phyloP scores from a whole-genome alignment of 2,888 invertebrate species.

The Ormyrus pomaceus region DNA sequence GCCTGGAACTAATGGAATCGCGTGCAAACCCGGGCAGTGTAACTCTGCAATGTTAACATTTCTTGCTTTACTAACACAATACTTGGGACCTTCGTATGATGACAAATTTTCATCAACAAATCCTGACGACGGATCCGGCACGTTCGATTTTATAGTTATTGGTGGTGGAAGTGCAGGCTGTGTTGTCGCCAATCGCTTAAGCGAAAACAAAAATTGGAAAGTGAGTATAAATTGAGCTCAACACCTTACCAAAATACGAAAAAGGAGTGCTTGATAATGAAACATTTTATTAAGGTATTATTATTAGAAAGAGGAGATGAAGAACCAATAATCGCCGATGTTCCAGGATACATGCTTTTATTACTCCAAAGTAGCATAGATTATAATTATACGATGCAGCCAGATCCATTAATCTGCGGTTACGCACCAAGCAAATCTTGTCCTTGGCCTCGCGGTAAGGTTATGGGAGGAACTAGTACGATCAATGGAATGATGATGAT shows the following conservation, averaged over 20 bases:
- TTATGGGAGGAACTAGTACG: slow-evolving; percentile 31
- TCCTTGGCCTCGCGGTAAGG: background rate
- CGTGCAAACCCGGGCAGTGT: too few species aligned
- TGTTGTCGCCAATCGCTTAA: slow-evolving; percentile 7
- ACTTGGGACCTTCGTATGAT: too few species aligned
- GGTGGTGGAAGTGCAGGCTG: background rate
- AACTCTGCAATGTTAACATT: too few species aligned
- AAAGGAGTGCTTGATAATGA: too few species aligned
- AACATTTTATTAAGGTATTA: background rate
- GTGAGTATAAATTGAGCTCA: background rate
- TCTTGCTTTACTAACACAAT: too few species aligned
- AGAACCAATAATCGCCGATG: background rate
- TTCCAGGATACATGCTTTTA: background rate
- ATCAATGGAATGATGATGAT: slow-evolving; percentile 16
- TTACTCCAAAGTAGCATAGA: background rate
- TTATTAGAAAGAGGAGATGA: slow-evolving; percentile 14
- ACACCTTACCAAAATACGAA: too few species aligned
- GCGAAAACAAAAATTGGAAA: background rate
- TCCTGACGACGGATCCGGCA: too few species aligned
- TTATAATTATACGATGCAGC: background rate
- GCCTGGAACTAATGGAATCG: too few species aligned
- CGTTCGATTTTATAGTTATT: background rate
- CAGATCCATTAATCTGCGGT: background rate
- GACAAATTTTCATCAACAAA: too few species aligned
- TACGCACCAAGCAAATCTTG: too few species aligned